phyloP scores from a whole-genome alignment of 2,797 vertebrate species.

The Nannoperca obscura region DNA sequence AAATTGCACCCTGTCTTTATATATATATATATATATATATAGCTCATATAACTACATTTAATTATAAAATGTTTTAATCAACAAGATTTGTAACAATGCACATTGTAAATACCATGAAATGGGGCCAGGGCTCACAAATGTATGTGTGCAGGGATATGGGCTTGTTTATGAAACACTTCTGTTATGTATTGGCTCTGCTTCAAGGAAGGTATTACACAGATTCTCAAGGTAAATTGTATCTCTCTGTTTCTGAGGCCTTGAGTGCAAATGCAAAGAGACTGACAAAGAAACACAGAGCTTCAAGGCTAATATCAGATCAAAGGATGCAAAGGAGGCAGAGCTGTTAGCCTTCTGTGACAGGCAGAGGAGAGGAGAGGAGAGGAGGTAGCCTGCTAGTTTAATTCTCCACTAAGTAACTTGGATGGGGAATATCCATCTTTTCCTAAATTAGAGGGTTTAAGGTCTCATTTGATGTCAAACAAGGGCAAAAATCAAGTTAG shows the following conservation, averaged over 20 bases:
- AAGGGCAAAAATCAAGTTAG: not conserved
- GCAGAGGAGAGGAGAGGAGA: not conserved
- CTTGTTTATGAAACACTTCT: conserved; percentile 28
- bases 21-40: no score
- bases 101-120: conserved; percentile 3
- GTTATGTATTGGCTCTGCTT: conserved; percentile 28
- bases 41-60: no score
- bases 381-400: not conserved
- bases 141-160: not conserved
- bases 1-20: no score
- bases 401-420: conserved; percentile 10
- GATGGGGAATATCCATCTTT: not conserved
- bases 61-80: conserved; percentile 3
- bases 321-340: conserved; percentile 12
- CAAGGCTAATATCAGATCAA: conserved; percentile 24
- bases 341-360: conserved; percentile 18
- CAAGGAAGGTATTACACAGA: conserved; percentile 22
- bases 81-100: conserved; percentile 1
- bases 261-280: conserved; percentile 27
- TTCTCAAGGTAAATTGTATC: conserved; percentile 39
- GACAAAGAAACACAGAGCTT: conserved; percentile 30
- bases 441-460: not conserved
- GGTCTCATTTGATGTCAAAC: conserved; percentile 12
- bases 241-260: conserved; percentile 29
- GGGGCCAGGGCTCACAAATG: conserved; percentile 7